Conservation (phyloP, 2,797 vertebrate species). For the Cyprinella venusta region DNA sequence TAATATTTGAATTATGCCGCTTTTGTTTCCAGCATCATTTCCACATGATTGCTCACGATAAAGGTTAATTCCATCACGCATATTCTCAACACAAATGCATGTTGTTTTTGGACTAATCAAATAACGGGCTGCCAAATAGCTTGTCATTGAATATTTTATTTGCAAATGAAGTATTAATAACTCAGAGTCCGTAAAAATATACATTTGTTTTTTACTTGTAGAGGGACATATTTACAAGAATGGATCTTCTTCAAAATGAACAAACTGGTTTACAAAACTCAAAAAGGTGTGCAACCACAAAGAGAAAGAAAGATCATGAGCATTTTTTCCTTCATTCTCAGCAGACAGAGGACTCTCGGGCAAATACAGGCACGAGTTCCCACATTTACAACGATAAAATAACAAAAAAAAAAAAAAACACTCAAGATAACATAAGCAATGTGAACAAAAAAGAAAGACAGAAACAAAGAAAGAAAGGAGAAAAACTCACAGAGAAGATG, state of each 20-base stretch:
- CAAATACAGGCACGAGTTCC: slow-evolving; percentile 34
- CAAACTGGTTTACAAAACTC: slow-evolving; percentile 64
- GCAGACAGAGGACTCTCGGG: not conserved
- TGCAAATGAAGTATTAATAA: slow-evolving; percentile 87
- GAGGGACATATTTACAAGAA: slow-evolving; percentile 82
- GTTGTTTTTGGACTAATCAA: slow-evolving; percentile 25
- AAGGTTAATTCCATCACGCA: not conserved
- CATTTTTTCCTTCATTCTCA: slow-evolving; percentile 69
- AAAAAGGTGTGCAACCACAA: slow-evolving; percentile 72
- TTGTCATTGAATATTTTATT: slow-evolving; percentile 85
- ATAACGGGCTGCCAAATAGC: slow-evolving; percentile 53
- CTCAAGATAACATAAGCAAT: slow-evolving; percentile 64
- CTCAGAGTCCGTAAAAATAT: slow-evolving; percentile 88
- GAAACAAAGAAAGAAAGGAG: slow-evolving; percentile 50
- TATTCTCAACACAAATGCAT: not conserved
- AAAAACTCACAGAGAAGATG: slow-evolving; percentile 71
- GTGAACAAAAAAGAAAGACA: slow-evolving; percentile 40
- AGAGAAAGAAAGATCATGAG: slow-evolving; percentile 65
- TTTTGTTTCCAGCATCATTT: slow-evolving; percentile 23
- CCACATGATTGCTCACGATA: not conserved
- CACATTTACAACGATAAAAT: slow-evolving; percentile 66
- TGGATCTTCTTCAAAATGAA: slow-evolving; percentile 74
- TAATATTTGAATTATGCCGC: slow-evolving; percentile 15
- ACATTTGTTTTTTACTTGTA: slow-evolving; percentile 79
- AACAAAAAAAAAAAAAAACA: not conserved